phyloP scores from a whole-genome alignment of 2,113 vertebrate species.

The Psilopogon haemacephalus region DNA sequence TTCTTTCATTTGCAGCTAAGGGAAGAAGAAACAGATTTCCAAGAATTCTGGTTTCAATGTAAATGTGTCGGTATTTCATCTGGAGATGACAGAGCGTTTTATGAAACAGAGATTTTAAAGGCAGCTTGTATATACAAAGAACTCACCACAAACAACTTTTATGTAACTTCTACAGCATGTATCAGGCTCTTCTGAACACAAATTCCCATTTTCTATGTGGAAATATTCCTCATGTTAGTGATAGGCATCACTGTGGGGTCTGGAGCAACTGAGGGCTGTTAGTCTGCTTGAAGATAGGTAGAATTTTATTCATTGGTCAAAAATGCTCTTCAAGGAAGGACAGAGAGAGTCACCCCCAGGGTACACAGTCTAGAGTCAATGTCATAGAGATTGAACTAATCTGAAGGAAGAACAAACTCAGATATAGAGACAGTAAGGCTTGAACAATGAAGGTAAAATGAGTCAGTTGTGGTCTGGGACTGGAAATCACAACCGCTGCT shows the following conservation, averaged over 20 bases:
- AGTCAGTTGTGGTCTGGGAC: not conserved
- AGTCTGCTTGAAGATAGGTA: not conserved
- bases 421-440: not conserved
- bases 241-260: not conserved
- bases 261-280: not conserved
- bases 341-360: not conserved
- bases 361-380: not conserved
- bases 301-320: not conserved
- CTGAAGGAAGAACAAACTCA: not conserved
- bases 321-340: not conserved
- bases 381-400: not conserved
- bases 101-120: conserved; percentile 9
- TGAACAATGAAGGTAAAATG: not conserved
- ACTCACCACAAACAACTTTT: not conserved
- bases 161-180: not conserved
- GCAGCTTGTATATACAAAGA: not conserved
- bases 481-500: not conserved
- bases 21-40: conserved; percentile 26
- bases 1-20: conserved; percentile 4
- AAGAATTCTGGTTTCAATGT: conserved; percentile 33
- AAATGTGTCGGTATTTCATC: conserved; percentile 8
- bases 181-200: not conserved
- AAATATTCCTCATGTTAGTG: not conserved
- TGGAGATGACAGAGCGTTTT: not conserved
- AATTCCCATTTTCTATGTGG: not conserved